phyloP scores from a whole-genome alignment of 2,888 invertebrate genomes.

The Meiosimyza decipiens region DNA sequence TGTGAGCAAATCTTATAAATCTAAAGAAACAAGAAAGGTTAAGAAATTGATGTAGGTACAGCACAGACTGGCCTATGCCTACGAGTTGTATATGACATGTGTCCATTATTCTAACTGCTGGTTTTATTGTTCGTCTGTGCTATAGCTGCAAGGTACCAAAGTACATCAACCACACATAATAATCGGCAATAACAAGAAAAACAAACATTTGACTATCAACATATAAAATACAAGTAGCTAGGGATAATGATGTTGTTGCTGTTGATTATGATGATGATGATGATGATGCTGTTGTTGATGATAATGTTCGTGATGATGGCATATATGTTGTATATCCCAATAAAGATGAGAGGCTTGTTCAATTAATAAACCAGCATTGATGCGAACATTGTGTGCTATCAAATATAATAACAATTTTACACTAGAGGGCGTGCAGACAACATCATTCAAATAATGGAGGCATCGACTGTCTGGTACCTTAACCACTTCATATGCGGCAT shows the following conservation, averaged over 20 bases:
- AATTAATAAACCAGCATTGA: constrained; percentile 14
- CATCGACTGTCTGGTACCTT: not conserved
- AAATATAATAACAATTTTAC: not conserved
- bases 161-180: too few species aligned
- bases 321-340: not conserved
- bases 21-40: constrained; percentile 10
- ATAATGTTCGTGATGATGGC: too few species aligned
- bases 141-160: constrained; percentile 7
- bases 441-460: not conserved
- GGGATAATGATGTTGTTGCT: too few species aligned
- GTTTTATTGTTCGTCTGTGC: not conserved
- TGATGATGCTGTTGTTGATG: too few species aligned
- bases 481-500: not conserved
- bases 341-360: constrained; percentile 1
- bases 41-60: constrained; percentile 5
- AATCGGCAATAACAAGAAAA: too few species aligned
- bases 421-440: constrained; percentile 2
- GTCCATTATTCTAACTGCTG: not conserved
- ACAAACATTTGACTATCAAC: too few species aligned
- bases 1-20: not conserved
- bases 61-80: too few species aligned
- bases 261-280: too few species aligned
- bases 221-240: too few species aligned
- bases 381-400: not conserved
- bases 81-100: not conserved